phyloP scores from a whole-genome alignment of 2,888 invertebrate genomes.

The Campoletis raptor region DNA sequence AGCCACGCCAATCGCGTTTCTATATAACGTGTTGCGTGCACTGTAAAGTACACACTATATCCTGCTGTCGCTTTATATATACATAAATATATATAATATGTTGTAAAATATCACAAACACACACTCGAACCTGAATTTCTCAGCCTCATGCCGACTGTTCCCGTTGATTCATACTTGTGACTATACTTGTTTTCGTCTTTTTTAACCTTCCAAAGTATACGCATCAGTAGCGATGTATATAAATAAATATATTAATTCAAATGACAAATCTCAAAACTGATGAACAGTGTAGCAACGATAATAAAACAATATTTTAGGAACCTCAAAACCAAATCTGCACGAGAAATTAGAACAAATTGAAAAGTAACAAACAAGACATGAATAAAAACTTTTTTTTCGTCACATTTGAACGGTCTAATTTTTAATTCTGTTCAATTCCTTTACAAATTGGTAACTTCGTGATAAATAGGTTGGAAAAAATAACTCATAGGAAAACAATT shows the following conservation, averaged over 20 bases:
- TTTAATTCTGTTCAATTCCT: background rate
- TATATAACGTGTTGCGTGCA: conserved; percentile 53
- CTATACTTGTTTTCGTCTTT: conserved; percentile 30
- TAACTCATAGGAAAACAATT: too few species aligned
- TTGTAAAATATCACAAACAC: conserved; percentile 52
- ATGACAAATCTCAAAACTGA: too few species aligned
- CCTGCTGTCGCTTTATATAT: conserved; percentile 22
- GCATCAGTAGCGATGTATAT: background rate
- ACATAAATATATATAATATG: conserved; percentile 4
- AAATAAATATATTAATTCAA: background rate
- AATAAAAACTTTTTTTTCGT: background rate
- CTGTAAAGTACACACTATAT: conserved; percentile 39
- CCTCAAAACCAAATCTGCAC: background rate
- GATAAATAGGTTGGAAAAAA: too few species aligned
- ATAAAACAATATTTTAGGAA: too few species aligned
- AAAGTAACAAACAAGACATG: background rate
- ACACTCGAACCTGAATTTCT: conserved; percentile 49
- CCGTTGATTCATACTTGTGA: conserved; percentile 54
- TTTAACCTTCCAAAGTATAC: conserved; percentile 38
- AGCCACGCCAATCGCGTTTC: conserved; percentile 63
- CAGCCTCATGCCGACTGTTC: conserved; percentile 57
- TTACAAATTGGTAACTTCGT: background rate
- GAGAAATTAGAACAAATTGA: background rate
- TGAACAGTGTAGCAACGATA: too few species aligned
- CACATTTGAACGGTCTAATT: background rate